Conservation (phyloP, 1,140 invertebrate species). For the Cyclina sinensis region DNA sequence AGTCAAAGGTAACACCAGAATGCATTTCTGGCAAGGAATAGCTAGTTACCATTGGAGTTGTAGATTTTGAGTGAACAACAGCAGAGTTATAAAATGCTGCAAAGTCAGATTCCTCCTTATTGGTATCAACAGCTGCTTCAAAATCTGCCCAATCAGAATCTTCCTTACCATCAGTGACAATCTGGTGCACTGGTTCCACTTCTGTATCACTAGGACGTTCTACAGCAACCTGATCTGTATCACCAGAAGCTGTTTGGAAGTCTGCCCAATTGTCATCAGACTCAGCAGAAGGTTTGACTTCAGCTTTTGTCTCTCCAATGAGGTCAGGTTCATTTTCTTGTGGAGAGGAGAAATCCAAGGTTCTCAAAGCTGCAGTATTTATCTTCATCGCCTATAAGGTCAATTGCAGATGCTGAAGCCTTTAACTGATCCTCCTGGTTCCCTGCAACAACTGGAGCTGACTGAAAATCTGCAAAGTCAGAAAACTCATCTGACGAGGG, state of each 20-base stretch:
- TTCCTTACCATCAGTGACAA: not conserved
- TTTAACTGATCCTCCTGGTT: slow-evolving; percentile 21
- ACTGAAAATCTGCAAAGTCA: slow-evolving; percentile 79
- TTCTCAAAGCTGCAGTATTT: slow-evolving; percentile 87
- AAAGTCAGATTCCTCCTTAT: not conserved
- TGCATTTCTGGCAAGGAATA: not conserved
- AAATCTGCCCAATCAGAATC: slow-evolving; percentile 50
- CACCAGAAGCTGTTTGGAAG: slow-evolving; percentile 71
- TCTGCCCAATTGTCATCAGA: slow-evolving; percentile 85
- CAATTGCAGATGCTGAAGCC: slow-evolving; percentile 68
- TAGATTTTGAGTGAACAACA: not conserved
- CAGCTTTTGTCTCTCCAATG: slow-evolving; percentile 56
- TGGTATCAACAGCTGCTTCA: slow-evolving; percentile 4
- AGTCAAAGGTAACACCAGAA: not conserved
- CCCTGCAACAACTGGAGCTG: slow-evolving; percentile 54
- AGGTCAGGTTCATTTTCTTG: slow-evolving; percentile 43
- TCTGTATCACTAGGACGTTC: not conserved
- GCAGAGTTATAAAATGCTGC: not conserved
- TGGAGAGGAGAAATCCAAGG: slow-evolving; percentile 68
- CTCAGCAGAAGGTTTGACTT: slow-evolving; percentile 53
- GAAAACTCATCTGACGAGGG: slow-evolving; percentile 59
- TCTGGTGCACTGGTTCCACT: not conserved
- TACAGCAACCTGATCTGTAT: not conserved
- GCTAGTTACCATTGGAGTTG: not conserved
- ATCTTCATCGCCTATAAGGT: slow-evolving; percentile 85